Evolutionary conservation across 2,113 vertebrate genomes (phyloP), one percentile per base, ranked within the genome.

Genomic region (Syrmaticus mikado): DNA sequence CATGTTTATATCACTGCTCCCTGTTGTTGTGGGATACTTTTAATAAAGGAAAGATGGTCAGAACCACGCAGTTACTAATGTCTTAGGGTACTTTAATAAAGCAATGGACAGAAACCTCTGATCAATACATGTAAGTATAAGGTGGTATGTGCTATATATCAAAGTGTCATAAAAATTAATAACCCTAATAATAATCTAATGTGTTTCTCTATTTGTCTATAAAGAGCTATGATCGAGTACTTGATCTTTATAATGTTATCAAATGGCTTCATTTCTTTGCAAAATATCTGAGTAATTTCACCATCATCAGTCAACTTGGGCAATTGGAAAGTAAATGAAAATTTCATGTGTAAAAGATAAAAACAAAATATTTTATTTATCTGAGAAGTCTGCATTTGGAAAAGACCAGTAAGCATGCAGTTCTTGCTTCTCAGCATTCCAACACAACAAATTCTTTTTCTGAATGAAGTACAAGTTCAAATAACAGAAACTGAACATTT

Each of bases 121-220:
- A 92, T 86, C 64, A 81, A 84, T 94, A 82, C 5, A 55, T 19
- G 2, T 68, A 94, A 81, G 17, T 66, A 84, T 55, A 62, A 71
- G 22, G 43, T 64, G 41, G 17, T 58, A 71, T 74, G 16, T 90
- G 20, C 3, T 70, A 40, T 71, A 58, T 57, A 50, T 86, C 58
- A 94, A 94, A 96, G 34, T 73, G 46, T 46, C 61, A 82, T 28
- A 48, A 88, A 74, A 94, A 92, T 92, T 97, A 94, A 92, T 93
- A 92, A 46, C 14, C 57, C 21, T 90, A 66, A 79, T 40, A 92
- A 50, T 71, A 93, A 62, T 41, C 53, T 48, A 85, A 53, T 73
- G 30, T 85, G 53, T 90, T 87, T 90, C 48, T 95, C 16, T 55
- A 53, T 10, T 92, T 85, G 9, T 82, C 13, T 68, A 62, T 90